A percentile compares a stretch with the other conserved stretches of the same genome.
These are phyloP conservation scores for Grallaria varia DNA, from an alignment of 2,113 vertebrate species.

Conservation along the genomic window DNA sequence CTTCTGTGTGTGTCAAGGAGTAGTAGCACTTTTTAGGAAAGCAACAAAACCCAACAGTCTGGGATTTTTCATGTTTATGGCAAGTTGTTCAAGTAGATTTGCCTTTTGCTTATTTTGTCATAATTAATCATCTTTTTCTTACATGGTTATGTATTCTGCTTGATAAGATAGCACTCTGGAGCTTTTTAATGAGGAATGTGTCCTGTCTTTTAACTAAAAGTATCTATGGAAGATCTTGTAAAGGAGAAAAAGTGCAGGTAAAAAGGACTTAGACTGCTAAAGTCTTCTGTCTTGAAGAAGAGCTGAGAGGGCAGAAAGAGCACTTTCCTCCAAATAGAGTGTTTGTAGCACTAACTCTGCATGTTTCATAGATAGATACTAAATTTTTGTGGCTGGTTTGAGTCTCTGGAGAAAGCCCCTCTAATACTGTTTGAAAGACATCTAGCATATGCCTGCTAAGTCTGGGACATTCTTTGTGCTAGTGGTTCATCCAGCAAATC, in stretches of 20 bases:
- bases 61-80: background rate
- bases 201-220: background rate
- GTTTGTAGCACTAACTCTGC: background rate
- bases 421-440: background rate
- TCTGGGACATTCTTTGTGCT: background rate
- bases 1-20: background rate
- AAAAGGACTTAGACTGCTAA: background rate
- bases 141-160: background rate
- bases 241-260: background rate
- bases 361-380: background rate
- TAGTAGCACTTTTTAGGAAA: background rate
- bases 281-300: background rate
- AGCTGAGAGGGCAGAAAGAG: background rate
- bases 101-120: background rate
- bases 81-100: background rate
- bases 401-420: fast-evolving
- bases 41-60: background rate
- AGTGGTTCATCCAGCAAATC: background rate
- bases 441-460: background rate
- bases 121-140: background rate
- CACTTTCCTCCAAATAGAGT: background rate
- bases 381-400: background rate
- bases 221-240: background rate
- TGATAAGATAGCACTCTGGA: background rate
- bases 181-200: background rate